Conservation (phyloP, 2,797 vertebrate species). For the Babyrousa celebensis region DNA sequence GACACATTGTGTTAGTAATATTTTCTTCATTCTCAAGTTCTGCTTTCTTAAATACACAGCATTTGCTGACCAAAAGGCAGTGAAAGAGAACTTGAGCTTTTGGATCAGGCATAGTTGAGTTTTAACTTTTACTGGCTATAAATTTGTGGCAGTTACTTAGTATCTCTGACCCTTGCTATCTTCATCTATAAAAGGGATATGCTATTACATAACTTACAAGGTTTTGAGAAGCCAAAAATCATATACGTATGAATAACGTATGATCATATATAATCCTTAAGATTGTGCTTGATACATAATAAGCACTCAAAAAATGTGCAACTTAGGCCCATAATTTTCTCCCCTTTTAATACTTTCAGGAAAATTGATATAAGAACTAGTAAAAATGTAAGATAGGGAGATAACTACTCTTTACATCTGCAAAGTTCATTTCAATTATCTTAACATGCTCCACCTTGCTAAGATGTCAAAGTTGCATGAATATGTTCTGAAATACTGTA, state of each 20-base stretch:
- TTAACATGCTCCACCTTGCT: neutral
- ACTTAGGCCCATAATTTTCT: neutral
- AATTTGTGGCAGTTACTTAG: neutral
- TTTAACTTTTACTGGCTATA: neutral
- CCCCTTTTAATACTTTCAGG: neutral
- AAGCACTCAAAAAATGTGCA: neutral
- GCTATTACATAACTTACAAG: neutral
- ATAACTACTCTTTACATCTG: neutral
- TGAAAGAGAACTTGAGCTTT: neutral
- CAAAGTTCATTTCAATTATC: conserved; percentile 14
- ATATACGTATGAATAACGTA: neutral
- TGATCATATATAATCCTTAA: neutral
- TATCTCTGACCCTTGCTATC: neutral
- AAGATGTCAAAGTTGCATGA: neutral
- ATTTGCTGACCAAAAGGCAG: neutral
- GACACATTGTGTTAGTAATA: neutral
- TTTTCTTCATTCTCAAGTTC: neutral
- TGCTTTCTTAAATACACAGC: neutral
- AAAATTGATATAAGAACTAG: conserved; percentile 17
- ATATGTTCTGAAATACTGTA: neutral
- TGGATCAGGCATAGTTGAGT: neutral
- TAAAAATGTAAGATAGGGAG: neutral
- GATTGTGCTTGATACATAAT: neutral
- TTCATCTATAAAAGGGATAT: neutral
- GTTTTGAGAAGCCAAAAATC: conserved; percentile 29